Evolutionary conservation across 2,888 invertebrate genomes (phyloP), one percentile per base, ranked within the genome.

Genomic region (Cerastis rubricosa): DNA sequence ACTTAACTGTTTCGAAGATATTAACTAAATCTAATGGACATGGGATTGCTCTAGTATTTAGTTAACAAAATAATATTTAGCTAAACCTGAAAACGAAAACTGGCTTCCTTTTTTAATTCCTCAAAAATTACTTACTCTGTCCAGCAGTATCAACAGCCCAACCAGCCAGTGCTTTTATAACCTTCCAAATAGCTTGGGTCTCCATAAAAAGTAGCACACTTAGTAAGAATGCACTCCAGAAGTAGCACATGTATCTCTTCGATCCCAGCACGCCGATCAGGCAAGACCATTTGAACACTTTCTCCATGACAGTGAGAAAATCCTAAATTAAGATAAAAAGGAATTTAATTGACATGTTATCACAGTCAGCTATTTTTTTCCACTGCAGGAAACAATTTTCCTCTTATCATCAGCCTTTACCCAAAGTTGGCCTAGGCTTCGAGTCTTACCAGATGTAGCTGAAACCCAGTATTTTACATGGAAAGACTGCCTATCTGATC

Each of bases 101-200:
- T 47, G 47, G 49, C 22, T 22, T 51, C 14, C 11, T 14, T 57
- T 57, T 29, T 35, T 0, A 29, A 19, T 17, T 19, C 19, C 19
- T 7, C 19, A 61, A 61, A 61, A 22, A 64, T n/a, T 54, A 92
- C 94, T 91, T 84, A 95, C 95, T 90, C 47, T 93, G 91, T 5
- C 91, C 94, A 17, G 84, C 81, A n/a, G 85, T 93, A 80, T 93
- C 94, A 1, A 87, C 79, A 5, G 94, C 93, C 90, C 90, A 91
- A 1, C 95, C 95, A 25, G 91, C 91, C 0, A 95, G 82, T 7
- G 94, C 93, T 66, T 91, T 94, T 0, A 95, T 89, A 0, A 94
- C 92, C 69, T 92, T 95, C 92, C 93, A 94, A 43, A 94, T 90
- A 5, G 94, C 91, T 22, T 86, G 83, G 0, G 43, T 70, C 64